Conservation (phyloP, 2,888 invertebrate genomes). For the Chydorus sphaericus region DNA sequence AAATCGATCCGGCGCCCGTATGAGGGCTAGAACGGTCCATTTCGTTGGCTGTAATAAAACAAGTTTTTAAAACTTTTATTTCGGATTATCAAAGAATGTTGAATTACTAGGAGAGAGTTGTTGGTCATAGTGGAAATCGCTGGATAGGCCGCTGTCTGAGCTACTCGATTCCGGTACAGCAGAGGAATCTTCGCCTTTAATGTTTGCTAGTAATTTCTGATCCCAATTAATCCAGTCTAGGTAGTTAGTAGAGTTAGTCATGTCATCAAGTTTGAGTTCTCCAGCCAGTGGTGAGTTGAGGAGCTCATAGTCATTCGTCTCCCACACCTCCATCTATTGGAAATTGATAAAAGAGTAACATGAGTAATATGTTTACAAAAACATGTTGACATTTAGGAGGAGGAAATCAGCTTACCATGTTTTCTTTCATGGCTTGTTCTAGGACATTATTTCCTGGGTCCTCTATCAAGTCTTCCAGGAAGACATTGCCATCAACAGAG, state of each 20-base stretch:
- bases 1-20: not conserved
- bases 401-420: conserved; percentile 2
- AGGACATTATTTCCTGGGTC: not conserved
- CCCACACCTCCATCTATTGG: conserved; percentile 10
- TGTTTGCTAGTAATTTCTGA: not conserved
- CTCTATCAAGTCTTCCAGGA: conserved; percentile 1
- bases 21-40: conserved; percentile 3
- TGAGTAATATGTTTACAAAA: not conserved
- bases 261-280: conserved; percentile 2
- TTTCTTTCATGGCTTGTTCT: conserved; percentile 11
- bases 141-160: conserved; percentile 56
- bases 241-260: conserved; percentile 2
- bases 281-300: not conserved
- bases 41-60: not conserved
- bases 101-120: conserved; percentile 13
- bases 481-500: not conserved
- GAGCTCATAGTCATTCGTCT: not conserved
- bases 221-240: conserved; percentile 9
- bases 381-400: too few relatives aligned
- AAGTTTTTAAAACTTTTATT: not conserved
- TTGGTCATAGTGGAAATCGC: conserved; percentile 28
- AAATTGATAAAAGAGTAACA: not conserved
- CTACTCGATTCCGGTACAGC: conserved; percentile 29
- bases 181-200: not conserved
- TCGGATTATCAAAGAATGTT: not conserved